Evolutionary conservation across 92 coral and sea anemone species (phyloP), one percentile per base, ranked within the genome.

Genomic region (Scolanthus callimorphus): DNA sequence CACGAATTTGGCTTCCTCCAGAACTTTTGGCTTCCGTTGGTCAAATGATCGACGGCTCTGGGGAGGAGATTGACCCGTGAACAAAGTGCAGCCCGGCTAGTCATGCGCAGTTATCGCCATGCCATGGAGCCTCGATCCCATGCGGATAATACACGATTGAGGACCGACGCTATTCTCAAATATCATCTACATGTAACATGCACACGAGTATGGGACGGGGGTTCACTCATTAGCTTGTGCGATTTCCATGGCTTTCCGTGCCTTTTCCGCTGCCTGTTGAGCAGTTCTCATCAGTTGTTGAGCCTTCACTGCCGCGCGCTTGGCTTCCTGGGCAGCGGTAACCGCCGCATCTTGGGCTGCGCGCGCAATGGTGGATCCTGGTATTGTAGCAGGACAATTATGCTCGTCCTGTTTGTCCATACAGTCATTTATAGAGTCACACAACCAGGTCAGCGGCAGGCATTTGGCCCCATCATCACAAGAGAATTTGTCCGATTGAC

Each of bases 381-480:
- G 62, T 49, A 38, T 80, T 29, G 62, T 56, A 0, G 57, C 57
- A 3, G 89, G 96, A 30, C 96, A 87, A 62, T 87, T 83, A 44
- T 87, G 83, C 34, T 87, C 96, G 63, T 87, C 96, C 15, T 57
- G 72, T 37, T 64, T 49, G 58, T 87, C 96, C 39, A 68, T 70
- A 54, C 96, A 87, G 71, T 87, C 96, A 38, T 69, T 74, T 48
- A 87, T 87, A 55, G 67, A 65, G 67, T 87, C 96, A 41, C 96
- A 87, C 57, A 87, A 65, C 96, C 96, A 87, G 30, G 90, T 78
- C 90, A 87, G 83, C 65, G 96, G 96, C 24, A 87, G 31, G 37
- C 96, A 87, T 49, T 87, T 87, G 1, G 73, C 86, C 15, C 79
- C 89, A 24, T 70, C 77, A 63, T 87, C 96, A 44, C 96, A 87